These are phyloP conservation scores for Hybognathus amarus DNA, from an alignment of 2,797 vertebrate genomes.

Conservation along the genomic window DNA sequence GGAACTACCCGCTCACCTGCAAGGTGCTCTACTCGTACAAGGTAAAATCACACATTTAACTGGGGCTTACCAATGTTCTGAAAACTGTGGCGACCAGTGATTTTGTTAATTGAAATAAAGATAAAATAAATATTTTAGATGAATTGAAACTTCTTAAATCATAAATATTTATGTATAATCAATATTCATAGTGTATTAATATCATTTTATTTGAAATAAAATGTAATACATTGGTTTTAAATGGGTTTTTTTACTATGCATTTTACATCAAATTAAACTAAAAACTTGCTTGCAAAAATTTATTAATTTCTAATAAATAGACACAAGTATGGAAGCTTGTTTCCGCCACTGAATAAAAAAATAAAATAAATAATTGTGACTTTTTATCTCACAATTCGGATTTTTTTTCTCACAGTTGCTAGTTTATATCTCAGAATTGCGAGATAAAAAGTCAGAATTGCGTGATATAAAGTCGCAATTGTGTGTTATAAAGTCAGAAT, in stretches of 20 bases:
- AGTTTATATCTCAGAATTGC: no score
- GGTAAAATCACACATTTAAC: conserved; percentile 72
- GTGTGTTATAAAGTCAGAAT: no score
- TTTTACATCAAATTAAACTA: neutral
- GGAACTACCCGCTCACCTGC: conserved; percentile 96
- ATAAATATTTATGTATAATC: neutral
- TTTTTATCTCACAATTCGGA: no score
- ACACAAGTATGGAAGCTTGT: no score
- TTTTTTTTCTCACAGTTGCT: no score
- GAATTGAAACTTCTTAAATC: neutral
- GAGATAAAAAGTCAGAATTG: no score
- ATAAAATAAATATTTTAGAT: neutral
- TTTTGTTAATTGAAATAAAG: neutral
- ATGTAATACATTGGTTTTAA: neutral
- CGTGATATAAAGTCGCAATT: no score
- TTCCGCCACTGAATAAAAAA: no score
- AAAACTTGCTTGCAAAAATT: no score
- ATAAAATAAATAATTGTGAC: no score
- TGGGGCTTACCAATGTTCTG: neutral
- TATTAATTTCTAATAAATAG: neutral
- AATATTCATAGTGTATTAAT: neutral
- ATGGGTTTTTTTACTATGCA: neutral
- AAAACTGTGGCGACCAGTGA: neutral
- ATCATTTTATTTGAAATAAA: neutral
- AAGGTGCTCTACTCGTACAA: conserved; percentile 98